Evolutionary conservation across 2,888 invertebrate species (phyloP), one percentile per base, ranked within the genome.

Genomic region (Caenorhabditis doughertyi): DNA sequence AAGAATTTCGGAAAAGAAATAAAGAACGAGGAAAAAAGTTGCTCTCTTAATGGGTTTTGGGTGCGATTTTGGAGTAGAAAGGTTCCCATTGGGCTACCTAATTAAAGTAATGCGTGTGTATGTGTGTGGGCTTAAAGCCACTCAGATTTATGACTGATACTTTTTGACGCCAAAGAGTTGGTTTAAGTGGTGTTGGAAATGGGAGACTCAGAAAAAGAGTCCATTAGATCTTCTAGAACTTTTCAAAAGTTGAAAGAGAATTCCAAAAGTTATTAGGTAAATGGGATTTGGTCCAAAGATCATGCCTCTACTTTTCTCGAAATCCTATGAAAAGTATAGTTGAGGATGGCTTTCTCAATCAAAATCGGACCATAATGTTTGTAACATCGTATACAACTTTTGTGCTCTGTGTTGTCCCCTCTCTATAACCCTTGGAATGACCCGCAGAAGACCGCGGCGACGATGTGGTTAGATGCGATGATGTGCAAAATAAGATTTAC

Each of bases 141-240:
- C 51, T 51, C 39, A 64, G 73, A 74, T 74, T 74, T 74, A 74
- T 74, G 74, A 74, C 74, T 74, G 74, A 74, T 74, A 74, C 74
- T 65, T 74, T 65, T 55, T 72, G 49, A 23, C n/a, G 58, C n/a
- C 21, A n/a, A n/a, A n/a, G n/a, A n/a, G n/a, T 23, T 44, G 51
- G 65, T 56, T 56, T 55, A 70, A 70, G 68, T 56, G 55, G 68
- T 35, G 53, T 67, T 42, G 23, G 47, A 42, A 70, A 39, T 42
- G 47, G 35, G 25, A 4, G 5, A 49, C 56, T 21, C 56, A 44
- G 56, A 60, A 60, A 25, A 35, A 23, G 42, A 67, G 29, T 51
- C 51, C 51, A 55, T 51, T 67, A 55, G 53, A 32, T 13, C 21
- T 67, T 67, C 51, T 32, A n/a, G 44, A 27, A 27, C 27, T 64